These are phyloP conservation scores for Botrylloides violaceus DNA, from an alignment of 23 tunicate genomes.

Conservation along the genomic window DNA sequence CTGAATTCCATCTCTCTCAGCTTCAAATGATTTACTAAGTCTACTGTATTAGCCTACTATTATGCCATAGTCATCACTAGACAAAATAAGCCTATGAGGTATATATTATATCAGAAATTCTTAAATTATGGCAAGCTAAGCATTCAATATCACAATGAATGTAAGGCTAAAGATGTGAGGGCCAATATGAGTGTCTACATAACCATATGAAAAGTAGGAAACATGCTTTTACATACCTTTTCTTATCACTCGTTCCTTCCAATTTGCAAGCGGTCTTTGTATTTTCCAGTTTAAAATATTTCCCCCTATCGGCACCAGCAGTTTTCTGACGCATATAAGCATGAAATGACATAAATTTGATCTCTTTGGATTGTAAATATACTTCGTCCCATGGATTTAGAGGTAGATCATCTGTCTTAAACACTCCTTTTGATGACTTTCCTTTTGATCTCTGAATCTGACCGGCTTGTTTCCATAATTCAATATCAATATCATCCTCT, in stretches of 20 bases:
- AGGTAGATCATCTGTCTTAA: slow-evolving; percentile 67
- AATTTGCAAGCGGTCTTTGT: slow-evolving; percentile 62
- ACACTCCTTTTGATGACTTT: slow-evolving; percentile 36
- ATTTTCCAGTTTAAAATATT: slow-evolving; percentile 71
- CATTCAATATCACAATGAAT: too few species aligned
- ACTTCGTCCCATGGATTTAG: slow-evolving; percentile 87
- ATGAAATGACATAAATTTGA: slow-evolving; percentile 89
- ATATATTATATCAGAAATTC: too few species aligned
- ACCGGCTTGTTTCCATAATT: slow-evolving; percentile 72
- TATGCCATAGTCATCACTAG: too few species aligned
- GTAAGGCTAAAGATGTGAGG: too few species aligned
- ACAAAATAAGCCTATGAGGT: too few species aligned
- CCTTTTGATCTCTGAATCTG: slow-evolving; percentile 24
- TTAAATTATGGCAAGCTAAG: too few species aligned
- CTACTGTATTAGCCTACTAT: too few species aligned
- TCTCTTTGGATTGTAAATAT: slow-evolving; percentile 68
- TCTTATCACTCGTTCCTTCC: slow-evolving; percentile 31
- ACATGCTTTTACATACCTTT: background rate
- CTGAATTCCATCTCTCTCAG: too few species aligned
- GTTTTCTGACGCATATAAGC: slow-evolving; percentile 89
- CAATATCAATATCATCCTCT: slow-evolving; percentile 73
- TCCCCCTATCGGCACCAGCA: slow-evolving; percentile 90
- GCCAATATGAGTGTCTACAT: too few species aligned
- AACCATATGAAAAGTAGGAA: background rate
- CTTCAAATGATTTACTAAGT: too few species aligned